Evolutionary conservation across 2,888 invertebrate species (phyloP), one percentile per base, ranked within the genome.

Genomic region (Torymus aiolomorphi): DNA sequence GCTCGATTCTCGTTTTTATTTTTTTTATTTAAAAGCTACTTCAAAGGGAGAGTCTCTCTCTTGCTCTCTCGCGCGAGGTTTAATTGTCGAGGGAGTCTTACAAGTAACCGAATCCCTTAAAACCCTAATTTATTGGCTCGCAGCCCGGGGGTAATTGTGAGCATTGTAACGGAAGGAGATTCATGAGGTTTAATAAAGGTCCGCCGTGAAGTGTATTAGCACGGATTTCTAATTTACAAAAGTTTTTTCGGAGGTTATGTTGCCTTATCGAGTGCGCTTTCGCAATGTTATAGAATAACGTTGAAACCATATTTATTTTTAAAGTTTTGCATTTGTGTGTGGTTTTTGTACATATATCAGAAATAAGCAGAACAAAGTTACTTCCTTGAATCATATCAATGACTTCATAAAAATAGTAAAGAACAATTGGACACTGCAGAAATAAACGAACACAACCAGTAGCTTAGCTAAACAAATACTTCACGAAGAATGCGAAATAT

Each of bases 61-160:
- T 3, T 52, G 24, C 20, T 59, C 42, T 24, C 49, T 24, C 13
- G 18, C n/a, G 51, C 13, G 63, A 42, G 18, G 42, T 80, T 80
- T 80, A 76, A 80, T 80, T 80, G 75, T 76, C 71, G 74, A 71
- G 24, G 5, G 71, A 54, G 61, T 51, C 66, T 61, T 75, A 75
- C 70, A 79, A 66, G 8, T 42, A 42, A 42, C 57, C 65, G 65
- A 52, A 59, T 56, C 20, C 20, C 70, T 74, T 69, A 57, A 69
- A 51, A 56, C 52, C 18, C 61, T 80, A 75, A 80, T 75, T 80
- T 80, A 75, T 70, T 51, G 76, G 54, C 79, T 63, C 57, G 16
- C 57, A 72, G 59, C 20, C 54, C 69, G 3, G 16, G 42, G 67
- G 72, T 73, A 73, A 78, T 73, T 72, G 66, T 67, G 51, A 49